phyloP scores from a whole-genome alignment of 2,113 vertebrate genomes.

The Okapia johnstoni region DNA sequence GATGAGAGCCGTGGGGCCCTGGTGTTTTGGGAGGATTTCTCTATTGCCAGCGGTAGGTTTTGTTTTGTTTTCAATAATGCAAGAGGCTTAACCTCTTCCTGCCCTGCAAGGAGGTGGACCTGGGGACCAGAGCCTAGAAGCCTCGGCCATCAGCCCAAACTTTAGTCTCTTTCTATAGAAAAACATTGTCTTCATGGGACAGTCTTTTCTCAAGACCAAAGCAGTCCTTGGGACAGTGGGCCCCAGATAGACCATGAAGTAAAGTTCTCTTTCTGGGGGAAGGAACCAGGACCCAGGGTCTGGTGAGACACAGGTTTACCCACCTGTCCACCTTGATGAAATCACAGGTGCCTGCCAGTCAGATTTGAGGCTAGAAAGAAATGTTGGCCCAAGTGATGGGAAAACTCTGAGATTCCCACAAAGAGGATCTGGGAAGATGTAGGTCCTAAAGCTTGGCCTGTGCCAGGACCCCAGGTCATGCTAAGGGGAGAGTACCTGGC shows the following conservation, averaged over 20 bases:
- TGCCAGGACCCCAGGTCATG: neutral
- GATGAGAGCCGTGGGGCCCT: accelerated
- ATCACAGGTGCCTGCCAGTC: neutral
- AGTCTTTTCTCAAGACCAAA: neutral
- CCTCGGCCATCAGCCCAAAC: neutral
- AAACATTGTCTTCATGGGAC: neutral
- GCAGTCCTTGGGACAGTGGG: neutral
- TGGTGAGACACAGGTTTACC: neutral
- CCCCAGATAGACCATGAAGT: neutral
- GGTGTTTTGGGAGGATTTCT: no score
- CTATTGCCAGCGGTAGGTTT: neutral
- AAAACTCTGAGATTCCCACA: neutral
- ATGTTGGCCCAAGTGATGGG: neutral
- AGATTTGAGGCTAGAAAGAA: neutral
- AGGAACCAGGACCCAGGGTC: neutral
- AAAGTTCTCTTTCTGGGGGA: neutral
- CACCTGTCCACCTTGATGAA: neutral
- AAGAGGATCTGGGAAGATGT: neutral
- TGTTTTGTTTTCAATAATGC: no score
- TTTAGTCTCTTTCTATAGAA: neutral
- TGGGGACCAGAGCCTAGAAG: neutral
- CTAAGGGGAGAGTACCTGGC: neutral
- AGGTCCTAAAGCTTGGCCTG: no score
- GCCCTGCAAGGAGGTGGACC: neutral
- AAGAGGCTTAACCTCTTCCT: neutral